Base-by-base conservation (phyloP, 1,140 invertebrate genomes). In the Diachasmimorpha longicaudata region DNA sequence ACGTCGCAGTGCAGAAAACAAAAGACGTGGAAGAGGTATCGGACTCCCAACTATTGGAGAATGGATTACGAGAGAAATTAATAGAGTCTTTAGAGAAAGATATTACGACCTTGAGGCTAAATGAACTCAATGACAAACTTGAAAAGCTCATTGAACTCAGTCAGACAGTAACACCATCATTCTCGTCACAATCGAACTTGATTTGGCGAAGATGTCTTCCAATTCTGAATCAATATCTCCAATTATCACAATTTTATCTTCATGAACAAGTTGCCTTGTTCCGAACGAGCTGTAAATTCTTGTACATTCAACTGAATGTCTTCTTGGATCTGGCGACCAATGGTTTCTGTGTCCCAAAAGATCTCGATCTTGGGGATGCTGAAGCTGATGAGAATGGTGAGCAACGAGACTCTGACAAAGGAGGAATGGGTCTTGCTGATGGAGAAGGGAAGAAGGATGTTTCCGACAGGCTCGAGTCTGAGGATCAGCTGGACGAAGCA, bases 401-500 rank as follows among this genome's bases (percentile, higher is more conserved):
- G 44, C 88, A 91, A 39, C 90, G 92, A 52, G 77, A 78, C 10
- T 63, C 66, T 19, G 77, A 81, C 1, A 85, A 86, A 79, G 92
- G 93, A 71, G 95, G 95, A 11, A 92, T 94, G 86, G 98, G 97
- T 0, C 88, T 99, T 1, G 96, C 96, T 0, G 97, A 99, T 79
- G 97, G 97, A 0, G 94, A 98, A 81, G 97, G 97, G 10, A 92
- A 95, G 76, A 97, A 96, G 83, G 98, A 99, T 90, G 96, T 99
- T 5, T 99, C 97, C 0, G 97, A 99, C 71, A 91, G 92, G 84
- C 96, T 99, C 42, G 96, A 99, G 86, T 95, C 91, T 69, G 95
- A 99, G 90, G 98, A 99, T 90, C 98, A 99, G 87, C 86, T 99
- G 25, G 97, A 99, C 76, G 96, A 97, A 81, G 94, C 96, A 0